Evolutionary conservation across 2,113 vertebrate species (phyloP).

Genomic region (Tychaedon coryphoeus): DNA sequence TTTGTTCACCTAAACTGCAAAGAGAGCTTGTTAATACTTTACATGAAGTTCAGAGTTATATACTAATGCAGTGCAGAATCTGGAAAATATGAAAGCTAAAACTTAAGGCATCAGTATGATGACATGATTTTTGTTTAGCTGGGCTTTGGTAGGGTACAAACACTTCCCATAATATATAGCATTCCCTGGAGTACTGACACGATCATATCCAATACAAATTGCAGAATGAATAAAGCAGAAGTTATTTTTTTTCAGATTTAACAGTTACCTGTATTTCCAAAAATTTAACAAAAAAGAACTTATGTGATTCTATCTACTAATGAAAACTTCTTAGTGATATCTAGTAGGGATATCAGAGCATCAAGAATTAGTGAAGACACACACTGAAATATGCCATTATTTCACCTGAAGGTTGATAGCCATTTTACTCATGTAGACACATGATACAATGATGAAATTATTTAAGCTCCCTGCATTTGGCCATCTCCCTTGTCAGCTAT

Average conservation of each 20-base stretch:
- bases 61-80: too few species aligned
- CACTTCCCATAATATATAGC: not conserved
- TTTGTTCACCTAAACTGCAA: too few species aligned
- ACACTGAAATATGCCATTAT: not conserved
- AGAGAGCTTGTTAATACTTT: too few species aligned
- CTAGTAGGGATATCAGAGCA: not conserved
- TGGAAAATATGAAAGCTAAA: too few species aligned
- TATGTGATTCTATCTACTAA: accelerated
- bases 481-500: not conserved
- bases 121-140: not conserved
- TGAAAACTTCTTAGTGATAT: not conserved
- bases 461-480: not conserved
- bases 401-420: not conserved
- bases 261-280: not conserved
- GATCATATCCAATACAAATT: accelerated
- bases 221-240: not conserved
- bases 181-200: not conserved
- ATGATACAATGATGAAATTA: not conserved
- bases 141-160: not conserved
- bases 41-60: too few species aligned
- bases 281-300: not conserved
- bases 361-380: not conserved
- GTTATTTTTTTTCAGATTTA: not conserved
- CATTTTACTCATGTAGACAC: not conserved
- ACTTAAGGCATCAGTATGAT: not conserved